Conservation (phyloP, 2,888 invertebrate genomes). For the Cantharis lateralis region DNA sequence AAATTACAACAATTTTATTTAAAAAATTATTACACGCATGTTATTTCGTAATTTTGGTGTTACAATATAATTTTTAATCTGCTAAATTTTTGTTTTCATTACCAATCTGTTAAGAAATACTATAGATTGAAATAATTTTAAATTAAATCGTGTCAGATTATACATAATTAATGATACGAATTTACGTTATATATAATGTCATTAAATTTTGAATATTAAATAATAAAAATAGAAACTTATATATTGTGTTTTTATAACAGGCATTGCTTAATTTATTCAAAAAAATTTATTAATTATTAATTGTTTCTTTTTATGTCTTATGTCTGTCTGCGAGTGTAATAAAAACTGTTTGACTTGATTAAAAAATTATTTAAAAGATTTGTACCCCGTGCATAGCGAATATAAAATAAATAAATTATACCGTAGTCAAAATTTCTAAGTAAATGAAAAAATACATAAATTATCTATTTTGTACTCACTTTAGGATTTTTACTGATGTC, state of each 20-base stretch:
- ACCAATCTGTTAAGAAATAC: conserved; percentile 1
- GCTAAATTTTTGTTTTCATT: not conserved
- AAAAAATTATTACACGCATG: not conserved
- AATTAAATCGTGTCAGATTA: conserved; percentile 2
- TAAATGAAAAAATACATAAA: not conserved
- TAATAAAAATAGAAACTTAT: not conserved
- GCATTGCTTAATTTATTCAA: not conserved
- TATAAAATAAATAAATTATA: not conserved
- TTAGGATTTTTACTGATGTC: not conserved
- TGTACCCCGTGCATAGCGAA: not conserved
- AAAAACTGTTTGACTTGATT: not conserved
- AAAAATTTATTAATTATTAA: not conserved
- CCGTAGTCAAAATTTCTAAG: not conserved
- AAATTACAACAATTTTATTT: not conserved
- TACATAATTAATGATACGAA: not conserved
- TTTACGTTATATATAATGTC: not conserved
- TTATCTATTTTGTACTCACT: not conserved
- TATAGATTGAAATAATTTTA: not conserved
- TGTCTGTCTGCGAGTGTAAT: not conserved
- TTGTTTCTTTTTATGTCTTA: not conserved
- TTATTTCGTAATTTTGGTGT: not conserved
- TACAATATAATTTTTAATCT: not conserved
- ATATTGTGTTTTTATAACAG: not conserved
- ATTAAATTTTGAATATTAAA: not conserved
- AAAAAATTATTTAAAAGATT: not conserved